A percentile compares a stretch with the other conserved stretches of the same genome.
phyloP scores from a whole-genome alignment of 2,888 invertebrate species.

The Sinhomidia bicolor region DNA sequence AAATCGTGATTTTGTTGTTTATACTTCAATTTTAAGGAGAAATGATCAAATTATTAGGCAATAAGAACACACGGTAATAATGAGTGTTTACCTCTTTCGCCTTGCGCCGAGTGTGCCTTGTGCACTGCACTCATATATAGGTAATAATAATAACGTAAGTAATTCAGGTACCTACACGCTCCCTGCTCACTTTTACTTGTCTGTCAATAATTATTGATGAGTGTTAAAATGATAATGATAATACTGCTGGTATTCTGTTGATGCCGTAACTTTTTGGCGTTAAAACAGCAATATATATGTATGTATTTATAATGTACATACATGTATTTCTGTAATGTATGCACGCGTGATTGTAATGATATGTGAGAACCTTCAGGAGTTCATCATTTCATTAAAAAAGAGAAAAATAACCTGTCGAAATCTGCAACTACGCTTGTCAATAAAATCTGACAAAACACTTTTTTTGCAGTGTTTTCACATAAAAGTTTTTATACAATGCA shows the following conservation, averaged over 20 bases:
- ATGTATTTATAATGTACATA: neutral
- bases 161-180: neutral
- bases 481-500: too few relatives aligned
- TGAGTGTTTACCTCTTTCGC: constrained; percentile 32
- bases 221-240: constrained; percentile 60
- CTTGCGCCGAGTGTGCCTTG: constrained; percentile 8
- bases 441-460: constrained; percentile 46
- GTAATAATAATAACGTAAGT: neutral
- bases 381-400: constrained; percentile 69
- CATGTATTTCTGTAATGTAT: neutral
- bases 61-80: constrained; percentile 37
- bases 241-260: neutral
- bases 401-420: constrained; percentile 61
- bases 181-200: constrained; percentile 39
- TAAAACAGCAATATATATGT: neutral
- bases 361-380: constrained; percentile 61
- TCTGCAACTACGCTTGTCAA: constrained; percentile 50
- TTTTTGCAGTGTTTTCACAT: too few relatives aligned
- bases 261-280: neutral
- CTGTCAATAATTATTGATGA: constrained; percentile 70
- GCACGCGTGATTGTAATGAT: constrained; percentile 59
- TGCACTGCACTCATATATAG: neutral
- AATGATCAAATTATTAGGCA: constrained; percentile 69
- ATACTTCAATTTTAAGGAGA: constrained; percentile 66
- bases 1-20: constrained; percentile 73